Base-by-base conservation (phyloP, 64 coral and sea anemone genomes). In the Pachyseris speciosa region DNA sequence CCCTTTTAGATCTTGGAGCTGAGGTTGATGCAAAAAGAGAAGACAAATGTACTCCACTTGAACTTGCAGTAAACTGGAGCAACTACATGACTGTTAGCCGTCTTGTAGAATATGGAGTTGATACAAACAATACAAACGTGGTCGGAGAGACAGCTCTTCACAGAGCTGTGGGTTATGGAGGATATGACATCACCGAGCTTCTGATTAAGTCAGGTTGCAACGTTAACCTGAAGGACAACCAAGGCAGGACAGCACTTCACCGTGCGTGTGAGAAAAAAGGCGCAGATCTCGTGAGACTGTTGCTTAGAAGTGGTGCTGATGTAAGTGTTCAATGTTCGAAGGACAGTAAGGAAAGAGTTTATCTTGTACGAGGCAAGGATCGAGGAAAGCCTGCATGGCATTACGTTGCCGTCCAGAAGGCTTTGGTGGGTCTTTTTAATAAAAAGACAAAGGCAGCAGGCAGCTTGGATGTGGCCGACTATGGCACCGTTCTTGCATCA, bases 1-100 rank as follows among this genome's bases (percentile, higher is more conserved):
- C 70, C 7, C 70, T 74, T 2, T 9, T 74, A 11, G 70, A 74
- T 44, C 70, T 74, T 44, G 70, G 70, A 42, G 70, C 70, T 11
- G 70, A 74, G 17, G 2, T 40, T 44, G 26, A 26, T 42, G 39
- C 27, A 11, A 37, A 44, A 74, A 44, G 38, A 24, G 39, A 74
- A 74, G 70, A 74, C 39, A 17, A 47, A 37, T 74, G 70, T n/a
- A 44, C 70, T 4, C 70, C 70, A 2, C 12, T 74, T 25, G 45
- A 44, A 44, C 11, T 74, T 37, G 70, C 70, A 20, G n/a, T 40
- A 41, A 10, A 44, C 40, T 74, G 70, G 70, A 45, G 45, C 39
- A 74, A 74, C 22, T 74, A 45, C 70, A 74, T 74, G 70, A 24
- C 70, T 26, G 70, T 9, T 40, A 22, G n/a, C 70, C 38, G 10